phyloP scores from a whole-genome alignment of 2,797 vertebrate genomes.

The Arrhamphus sclerolepis region DNA sequence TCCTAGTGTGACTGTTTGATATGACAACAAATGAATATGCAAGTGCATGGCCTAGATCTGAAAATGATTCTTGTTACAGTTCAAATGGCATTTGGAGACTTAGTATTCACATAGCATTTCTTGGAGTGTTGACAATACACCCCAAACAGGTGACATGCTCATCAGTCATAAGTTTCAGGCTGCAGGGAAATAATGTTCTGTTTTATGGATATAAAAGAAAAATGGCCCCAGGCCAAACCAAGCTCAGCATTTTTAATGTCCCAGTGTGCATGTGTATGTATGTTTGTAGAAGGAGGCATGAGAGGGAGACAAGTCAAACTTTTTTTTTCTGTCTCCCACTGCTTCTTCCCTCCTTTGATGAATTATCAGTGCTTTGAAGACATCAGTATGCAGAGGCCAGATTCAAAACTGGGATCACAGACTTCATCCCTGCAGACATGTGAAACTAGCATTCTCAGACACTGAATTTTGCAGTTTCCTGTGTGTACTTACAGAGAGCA shows the following conservation, averaged over 20 bases:
- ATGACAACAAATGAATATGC: conserved; percentile 52
- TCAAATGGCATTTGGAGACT: conserved; percentile 28
- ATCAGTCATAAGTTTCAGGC: conserved; percentile 68
- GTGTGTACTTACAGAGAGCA: conserved; percentile 35
- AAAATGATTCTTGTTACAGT: conserved; percentile 43
- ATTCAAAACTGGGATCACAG: conserved; percentile 70
- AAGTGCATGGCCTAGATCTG: conserved; percentile 33
- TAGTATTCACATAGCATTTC: conserved; percentile 52
- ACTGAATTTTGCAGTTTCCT: conserved; percentile 36
- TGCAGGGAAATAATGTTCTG: conserved; percentile 65
- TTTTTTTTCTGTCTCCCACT: conserved; percentile 33
- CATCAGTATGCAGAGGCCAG: conserved; percentile 74
- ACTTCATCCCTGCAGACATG: conserved; percentile 60
- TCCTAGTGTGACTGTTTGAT: conserved; percentile 21
- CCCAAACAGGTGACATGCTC: conserved; percentile 65
- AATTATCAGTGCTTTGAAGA: conserved; percentile 79
- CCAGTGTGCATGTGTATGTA: conserved; percentile 30
- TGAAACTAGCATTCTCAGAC: conserved; percentile 47
- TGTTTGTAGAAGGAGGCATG: conserved; percentile 27
- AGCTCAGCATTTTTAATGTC: conserved; percentile 77
- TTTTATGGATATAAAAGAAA: conserved; percentile 76
- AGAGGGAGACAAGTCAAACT: conserved; percentile 46
- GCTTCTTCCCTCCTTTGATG: conserved; percentile 66
- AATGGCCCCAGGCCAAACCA: conserved; percentile 75
- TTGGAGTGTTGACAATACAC: conserved; percentile 43